A percentile compares a stretch with the other conserved stretches of the same genome.
These are phyloP conservation scores for Chaetorhynchus papuensis DNA, from an alignment of 2,113 vertebrate species.

Conservation along the genomic window DNA sequence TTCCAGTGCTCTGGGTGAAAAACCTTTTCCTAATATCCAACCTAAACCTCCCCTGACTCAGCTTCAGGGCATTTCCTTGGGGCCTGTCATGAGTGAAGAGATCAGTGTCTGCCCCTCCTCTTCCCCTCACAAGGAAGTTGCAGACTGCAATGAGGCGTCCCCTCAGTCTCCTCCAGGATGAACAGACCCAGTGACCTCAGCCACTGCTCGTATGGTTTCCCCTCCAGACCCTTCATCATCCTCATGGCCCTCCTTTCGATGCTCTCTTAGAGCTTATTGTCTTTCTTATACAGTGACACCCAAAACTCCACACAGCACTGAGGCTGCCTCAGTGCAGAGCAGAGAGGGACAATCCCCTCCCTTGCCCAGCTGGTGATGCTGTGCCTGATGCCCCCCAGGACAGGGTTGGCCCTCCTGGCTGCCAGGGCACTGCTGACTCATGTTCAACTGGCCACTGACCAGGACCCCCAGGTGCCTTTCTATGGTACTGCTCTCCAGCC, in stretches of 20 bases:
- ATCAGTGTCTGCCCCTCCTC: background rate
- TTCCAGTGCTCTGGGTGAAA: background rate
- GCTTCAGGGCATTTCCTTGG: background rate
- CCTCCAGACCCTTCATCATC: background rate
- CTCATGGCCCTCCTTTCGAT: background rate
- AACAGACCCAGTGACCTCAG: background rate
- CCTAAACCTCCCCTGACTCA: background rate
- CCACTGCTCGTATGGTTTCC: fast-evolving
- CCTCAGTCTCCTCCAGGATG: background rate
- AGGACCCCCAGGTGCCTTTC: fast-evolving
- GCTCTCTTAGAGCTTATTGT: background rate
- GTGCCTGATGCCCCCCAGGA: background rate
- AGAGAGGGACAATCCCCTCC: background rate
- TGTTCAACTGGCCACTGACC: fast-evolving
- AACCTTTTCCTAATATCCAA: background rate
- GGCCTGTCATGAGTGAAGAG: background rate
- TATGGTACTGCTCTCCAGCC: fast-evolving
- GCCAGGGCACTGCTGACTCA: background rate
- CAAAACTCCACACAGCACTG: background rate
- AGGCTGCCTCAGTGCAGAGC: fast-evolving
- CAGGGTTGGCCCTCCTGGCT: background rate
- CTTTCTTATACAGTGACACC: fast-evolving
- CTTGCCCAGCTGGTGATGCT: fast-evolving
- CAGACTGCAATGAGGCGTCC: background rate
- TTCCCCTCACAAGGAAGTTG: background rate